Evolutionary conservation across 2,113 vertebrate genomes (phyloP).

Genomic region (Erythrolamprus reginae): DNA sequence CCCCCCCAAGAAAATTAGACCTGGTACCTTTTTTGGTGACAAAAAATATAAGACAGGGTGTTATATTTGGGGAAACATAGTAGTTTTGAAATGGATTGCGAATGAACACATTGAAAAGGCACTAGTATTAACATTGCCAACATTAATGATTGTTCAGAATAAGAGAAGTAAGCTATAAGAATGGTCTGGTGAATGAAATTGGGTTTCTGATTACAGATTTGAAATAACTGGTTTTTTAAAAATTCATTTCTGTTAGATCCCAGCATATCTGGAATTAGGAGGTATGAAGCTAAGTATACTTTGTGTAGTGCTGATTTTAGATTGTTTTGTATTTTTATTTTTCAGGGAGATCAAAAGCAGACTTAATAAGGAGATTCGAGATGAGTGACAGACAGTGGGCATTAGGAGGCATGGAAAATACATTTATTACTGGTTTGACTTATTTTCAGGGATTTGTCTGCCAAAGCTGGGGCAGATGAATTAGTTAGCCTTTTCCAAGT

Average conservation of each 20-base stretch:
- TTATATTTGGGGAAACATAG: too few species aligned
- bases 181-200: not conserved
- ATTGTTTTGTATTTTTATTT: not conserved
- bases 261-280: not conserved
- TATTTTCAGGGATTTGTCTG: not conserved
- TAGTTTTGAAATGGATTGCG: not conserved
- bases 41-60: too few species aligned
- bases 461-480: not conserved
- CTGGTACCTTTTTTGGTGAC: too few species aligned
- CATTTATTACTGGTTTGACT: not conserved
- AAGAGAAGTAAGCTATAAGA: not conserved
- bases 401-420: not conserved
- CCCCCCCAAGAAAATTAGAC: too few species aligned
- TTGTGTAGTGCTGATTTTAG: not conserved
- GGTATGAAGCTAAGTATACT: not conserved
- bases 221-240: not conserved
- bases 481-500: not conserved
- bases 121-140: not conserved
- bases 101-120: not conserved
- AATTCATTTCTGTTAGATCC: not conserved
- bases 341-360: not conserved
- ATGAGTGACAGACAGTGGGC: not conserved
- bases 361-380: not conserved
- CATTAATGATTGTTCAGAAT: not conserved
- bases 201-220: not conserved